Evolutionary conservation across 2,113 vertebrate species (phyloP).

Genomic region (Scalopus aquaticus): DNA sequence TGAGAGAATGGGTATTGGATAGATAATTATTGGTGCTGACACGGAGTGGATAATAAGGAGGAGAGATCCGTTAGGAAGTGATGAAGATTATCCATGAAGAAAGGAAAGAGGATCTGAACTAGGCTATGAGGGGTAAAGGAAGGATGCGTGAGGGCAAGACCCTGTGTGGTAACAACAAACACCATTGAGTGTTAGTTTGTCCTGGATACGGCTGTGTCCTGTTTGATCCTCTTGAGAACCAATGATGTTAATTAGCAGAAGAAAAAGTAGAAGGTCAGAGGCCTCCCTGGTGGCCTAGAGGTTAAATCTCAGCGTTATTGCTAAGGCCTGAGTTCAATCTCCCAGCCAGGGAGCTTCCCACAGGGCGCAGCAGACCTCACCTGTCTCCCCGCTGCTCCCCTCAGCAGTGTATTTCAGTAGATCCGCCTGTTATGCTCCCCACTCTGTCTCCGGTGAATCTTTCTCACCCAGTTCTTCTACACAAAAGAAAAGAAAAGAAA

Average conservation of each 20-base stretch:
- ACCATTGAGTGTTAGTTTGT: not conserved
- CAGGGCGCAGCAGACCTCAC: no score
- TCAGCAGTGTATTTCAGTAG: no score
- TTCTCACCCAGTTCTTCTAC: no score
- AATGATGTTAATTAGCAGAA: not conserved
- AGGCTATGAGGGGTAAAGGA: not conserved
- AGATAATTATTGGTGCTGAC: not conserved
- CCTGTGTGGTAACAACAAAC: not conserved
- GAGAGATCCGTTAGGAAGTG: not conserved
- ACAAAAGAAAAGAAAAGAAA: not conserved
- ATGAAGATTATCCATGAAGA: not conserved
- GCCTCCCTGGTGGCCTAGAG: no score
- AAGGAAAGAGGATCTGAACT: not conserved
- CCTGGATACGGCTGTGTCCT: not conserved
- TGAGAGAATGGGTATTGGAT: no score
- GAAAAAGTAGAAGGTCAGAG: not conserved
- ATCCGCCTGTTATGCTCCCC: no score
- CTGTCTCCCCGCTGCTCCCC: no score
- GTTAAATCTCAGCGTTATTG: no score
- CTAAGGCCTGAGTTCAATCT: no score
- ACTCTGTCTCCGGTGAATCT: no score
- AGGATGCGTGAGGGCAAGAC: not conserved
- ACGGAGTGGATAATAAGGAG: not conserved
- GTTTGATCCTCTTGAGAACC: not conserved
- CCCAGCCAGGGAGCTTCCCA: no score